Evolutionary conservation across 1,140 invertebrate species (phyloP), one percentile per base, ranked within the genome.

Genomic region (Hestina assimilis): DNA sequence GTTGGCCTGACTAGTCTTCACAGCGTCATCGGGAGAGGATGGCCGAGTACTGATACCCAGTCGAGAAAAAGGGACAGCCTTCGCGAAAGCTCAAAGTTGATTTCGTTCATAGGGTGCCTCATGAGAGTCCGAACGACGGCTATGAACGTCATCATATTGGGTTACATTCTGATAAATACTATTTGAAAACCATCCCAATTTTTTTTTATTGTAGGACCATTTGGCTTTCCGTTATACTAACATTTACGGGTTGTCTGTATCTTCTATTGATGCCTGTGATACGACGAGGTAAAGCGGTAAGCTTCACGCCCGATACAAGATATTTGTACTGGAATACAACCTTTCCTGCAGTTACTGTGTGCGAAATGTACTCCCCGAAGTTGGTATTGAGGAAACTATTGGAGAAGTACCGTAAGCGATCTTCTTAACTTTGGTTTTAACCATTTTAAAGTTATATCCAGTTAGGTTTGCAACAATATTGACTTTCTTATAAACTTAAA

Each of bases 291-390:
- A 81, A 81, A 6, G 63, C 86, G 1, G 78, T 91, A 3, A 90
- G 82, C 73, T 91, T 90, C 63, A 89, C 88, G 0, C 88, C 89
- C 0, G 90, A 91, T 59, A 91, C 90, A 2, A 73, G 81, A 6
- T 90, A 91, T 65, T 61, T 92, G 7, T 48, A 84, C 29, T 91
- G 90, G 90, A 89, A 89, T 47, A 92, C 91, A 11, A 85, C 79
- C 9, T 92, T 92, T 78, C 91, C 91, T 4, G 89, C 90, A 0
- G 82, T 92, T 6, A 89, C 90, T 6, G 64, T 92, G 23, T 91
- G 91, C 47, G 91, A 92, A 66, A 78, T 76, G 71, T 69, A 82
- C 74, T 46, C 77, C 65, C 56, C 66, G 57, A 50, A 79, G 66
- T 20, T 59, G 61, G 55, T 67, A 62, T 41, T 84, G 55, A 66